phyloP scores from a whole-genome alignment of 2,888 invertebrate genomes.

The Megalurothrips usitatus region DNA sequence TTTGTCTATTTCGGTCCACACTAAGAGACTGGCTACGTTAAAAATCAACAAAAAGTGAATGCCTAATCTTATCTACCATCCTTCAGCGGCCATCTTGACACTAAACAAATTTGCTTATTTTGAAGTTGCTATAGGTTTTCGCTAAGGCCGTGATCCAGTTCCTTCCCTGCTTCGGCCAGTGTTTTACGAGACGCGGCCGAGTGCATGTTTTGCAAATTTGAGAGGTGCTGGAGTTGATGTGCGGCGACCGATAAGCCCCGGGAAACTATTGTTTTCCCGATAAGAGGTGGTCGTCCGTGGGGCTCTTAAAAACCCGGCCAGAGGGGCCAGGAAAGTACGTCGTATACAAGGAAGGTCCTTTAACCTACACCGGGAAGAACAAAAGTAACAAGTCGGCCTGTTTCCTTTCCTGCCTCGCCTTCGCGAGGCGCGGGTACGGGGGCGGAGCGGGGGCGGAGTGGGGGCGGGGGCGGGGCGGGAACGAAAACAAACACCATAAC shows the following conservation, averaged over 20 bases:
- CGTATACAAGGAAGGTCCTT: background rate
- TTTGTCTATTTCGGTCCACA: background rate
- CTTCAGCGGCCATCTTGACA: constrained; percentile 22
- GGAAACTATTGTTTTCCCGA: no score
- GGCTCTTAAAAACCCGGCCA: no score
- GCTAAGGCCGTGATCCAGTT: background rate
- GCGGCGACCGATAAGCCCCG: no score
- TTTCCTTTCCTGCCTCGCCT: background rate
- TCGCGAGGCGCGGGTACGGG: no score
- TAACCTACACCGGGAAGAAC: background rate
- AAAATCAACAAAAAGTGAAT: constrained; percentile 16
- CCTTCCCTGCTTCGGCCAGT: background rate
- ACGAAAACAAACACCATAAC: constrained; percentile 22
- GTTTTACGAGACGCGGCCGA: background rate
- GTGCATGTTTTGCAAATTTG: no score
- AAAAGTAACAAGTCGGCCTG: background rate
- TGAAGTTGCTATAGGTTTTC: background rate
- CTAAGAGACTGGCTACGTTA: background rate
- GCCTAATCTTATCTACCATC: constrained; percentile 26
- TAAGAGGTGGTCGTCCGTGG: no score
- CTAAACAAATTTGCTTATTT: constrained; percentile 17
- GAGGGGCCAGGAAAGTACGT: no score
- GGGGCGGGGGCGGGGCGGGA: background rate
- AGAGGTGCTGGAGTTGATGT: no score
- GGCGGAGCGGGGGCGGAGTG: background rate